Evolutionary conservation across 2,888 invertebrate species (phyloP).

Genomic region (Philopedon plagiatum): DNA sequence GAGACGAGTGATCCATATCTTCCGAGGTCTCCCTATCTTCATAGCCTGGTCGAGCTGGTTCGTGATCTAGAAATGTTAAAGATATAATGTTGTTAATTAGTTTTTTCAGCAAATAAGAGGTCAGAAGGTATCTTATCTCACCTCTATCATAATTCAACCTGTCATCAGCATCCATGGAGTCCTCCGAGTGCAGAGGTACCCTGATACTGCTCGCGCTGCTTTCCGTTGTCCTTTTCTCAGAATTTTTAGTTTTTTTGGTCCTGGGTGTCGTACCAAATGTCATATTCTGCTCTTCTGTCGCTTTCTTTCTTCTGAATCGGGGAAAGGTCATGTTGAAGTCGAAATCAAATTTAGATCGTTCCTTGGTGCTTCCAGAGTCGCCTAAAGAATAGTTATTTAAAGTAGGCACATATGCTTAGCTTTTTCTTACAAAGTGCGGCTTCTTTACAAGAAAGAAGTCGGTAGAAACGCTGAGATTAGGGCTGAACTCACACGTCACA

Average conservation of each 20-base stretch:
- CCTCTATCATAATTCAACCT: slow-evolving; percentile 59
- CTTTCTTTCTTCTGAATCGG: slow-evolving; percentile 73
- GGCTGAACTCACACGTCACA: too few species aligned
- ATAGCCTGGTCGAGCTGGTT: slow-evolving; percentile 13
- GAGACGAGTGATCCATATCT: slow-evolving; percentile 58
- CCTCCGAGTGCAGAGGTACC: slow-evolving; percentile 65
- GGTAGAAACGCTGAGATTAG: too few species aligned
- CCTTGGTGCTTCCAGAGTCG: slow-evolving; percentile 26
- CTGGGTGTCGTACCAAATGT: slow-evolving; percentile 78
- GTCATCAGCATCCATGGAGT: slow-evolving; percentile 65
- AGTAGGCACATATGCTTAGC: not conserved
- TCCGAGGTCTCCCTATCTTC: slow-evolving; percentile 53
- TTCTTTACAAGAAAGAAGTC: too few species aligned
- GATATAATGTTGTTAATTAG: too few species aligned
- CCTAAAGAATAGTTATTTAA: too few species aligned
- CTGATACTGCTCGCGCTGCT: slow-evolving; percentile 58
- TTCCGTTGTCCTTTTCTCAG: slow-evolving; percentile 43
- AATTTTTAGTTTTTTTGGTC: slow-evolving; percentile 56
- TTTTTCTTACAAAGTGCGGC: too few species aligned
- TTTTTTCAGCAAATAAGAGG: too few species aligned
- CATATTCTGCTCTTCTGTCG: slow-evolving; percentile 33
- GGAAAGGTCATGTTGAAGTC: slow-evolving; percentile 84
- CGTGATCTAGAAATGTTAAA: slow-evolving; percentile 29
- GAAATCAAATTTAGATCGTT: slow-evolving; percentile 72
- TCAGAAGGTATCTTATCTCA: not conserved